Percentiles rank a stretch among this genome's conserved stretches.
phyloP scores from a whole-genome alignment of 2,113 vertebrate genomes.

The Ondatra zibethicus region DNA sequence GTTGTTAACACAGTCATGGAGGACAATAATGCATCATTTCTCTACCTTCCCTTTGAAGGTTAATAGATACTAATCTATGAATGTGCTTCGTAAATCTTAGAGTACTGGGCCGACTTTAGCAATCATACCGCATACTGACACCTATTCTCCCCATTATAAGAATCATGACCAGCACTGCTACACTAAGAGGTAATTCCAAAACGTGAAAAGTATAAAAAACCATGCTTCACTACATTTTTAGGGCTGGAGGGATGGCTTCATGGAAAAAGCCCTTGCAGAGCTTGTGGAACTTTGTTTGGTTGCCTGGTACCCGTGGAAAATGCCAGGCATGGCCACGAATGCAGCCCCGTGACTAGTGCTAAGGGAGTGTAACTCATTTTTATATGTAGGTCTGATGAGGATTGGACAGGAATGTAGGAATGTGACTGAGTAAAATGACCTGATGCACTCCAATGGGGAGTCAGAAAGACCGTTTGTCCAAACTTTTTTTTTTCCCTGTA shows the following conservation, averaged over 20 bases:
- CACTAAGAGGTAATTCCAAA: neutral
- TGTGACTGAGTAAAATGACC: neutral
- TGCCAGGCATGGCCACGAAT: no score
- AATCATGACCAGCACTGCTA: neutral
- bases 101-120: neutral
- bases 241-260: neutral
- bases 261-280: neutral
- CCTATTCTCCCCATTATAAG: neutral
- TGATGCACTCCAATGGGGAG: neutral
- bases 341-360: rapidly evolving
- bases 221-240: neutral
- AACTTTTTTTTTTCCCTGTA: neutral
- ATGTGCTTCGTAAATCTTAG: neutral
- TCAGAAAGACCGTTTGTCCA: neutral
- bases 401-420: neutral
- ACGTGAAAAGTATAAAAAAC: neutral
- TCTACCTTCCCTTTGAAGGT: neutral
- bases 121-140: neutral
- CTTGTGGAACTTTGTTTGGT: no score
- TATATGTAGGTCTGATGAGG: neutral
- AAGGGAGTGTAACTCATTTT: neutral
- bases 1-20: neutral
- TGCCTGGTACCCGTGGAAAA: neutral
- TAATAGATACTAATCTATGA: neutral
- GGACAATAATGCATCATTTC: neutral